Conservation (phyloP, 2,797 vertebrate genomes). For the Ctenopoma kingsleyae region DNA sequence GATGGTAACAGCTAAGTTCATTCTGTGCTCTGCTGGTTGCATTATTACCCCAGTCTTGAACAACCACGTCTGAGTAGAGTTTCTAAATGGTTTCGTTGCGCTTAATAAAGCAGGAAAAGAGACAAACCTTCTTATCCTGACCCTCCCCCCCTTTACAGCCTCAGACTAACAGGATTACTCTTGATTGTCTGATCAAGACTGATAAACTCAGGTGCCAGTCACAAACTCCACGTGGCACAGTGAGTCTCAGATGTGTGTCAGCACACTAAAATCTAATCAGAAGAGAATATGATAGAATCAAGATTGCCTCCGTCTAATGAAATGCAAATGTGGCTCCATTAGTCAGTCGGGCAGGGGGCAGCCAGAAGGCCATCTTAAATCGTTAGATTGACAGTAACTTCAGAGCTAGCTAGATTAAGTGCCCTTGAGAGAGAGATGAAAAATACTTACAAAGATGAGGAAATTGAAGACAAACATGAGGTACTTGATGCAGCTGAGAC, state of each 20-base stretch:
- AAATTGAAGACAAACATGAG: conserved; percentile 98
- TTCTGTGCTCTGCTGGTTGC: conserved; percentile 56
- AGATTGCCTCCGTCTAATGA: conserved; percentile 79
- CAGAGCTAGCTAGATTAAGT: conserved; percentile 51
- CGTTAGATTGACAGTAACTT: conserved; percentile 67
- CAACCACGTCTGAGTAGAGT: conserved; percentile 47
- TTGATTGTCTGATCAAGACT: conserved; percentile 79
- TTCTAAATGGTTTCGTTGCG: conserved; percentile 68
- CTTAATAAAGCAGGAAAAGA: conserved; percentile 76
- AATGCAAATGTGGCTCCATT: conserved; percentile 80
- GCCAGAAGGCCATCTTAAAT: conserved; percentile 62
- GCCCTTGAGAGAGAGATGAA: conserved; percentile 44
- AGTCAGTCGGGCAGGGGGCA: conserved; percentile 59
- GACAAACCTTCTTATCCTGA: conserved; percentile 51
- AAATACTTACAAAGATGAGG: conserved; percentile 94
- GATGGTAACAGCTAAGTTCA: conserved; percentile 44
- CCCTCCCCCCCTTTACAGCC: conserved; percentile 38
- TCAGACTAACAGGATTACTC: conserved; percentile 77
- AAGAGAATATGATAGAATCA: conserved; percentile 79
- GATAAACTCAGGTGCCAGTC: conserved; percentile 82
- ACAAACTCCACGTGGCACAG: conserved; percentile 66
- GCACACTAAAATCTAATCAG: conserved; percentile 79
- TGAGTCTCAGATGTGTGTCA: conserved; percentile 77
- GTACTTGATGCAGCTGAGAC: conserved; percentile 95
- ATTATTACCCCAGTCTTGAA: conserved; percentile 62